Conservation (phyloP, 1,140 invertebrate genomes). For the Pteromalus puparum region DNA sequence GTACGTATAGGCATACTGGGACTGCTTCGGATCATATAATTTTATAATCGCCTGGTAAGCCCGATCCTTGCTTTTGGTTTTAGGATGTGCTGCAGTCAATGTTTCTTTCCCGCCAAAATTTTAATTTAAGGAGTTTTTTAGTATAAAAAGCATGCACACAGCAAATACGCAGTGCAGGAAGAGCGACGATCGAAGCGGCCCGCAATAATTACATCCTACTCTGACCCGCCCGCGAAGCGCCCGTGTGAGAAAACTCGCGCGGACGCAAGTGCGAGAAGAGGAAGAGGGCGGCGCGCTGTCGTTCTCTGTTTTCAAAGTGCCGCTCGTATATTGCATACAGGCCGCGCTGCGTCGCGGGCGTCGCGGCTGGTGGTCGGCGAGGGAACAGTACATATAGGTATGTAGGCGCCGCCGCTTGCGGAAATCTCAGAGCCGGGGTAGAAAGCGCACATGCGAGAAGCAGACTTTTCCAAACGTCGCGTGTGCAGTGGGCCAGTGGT, state of each 20-base stretch:
- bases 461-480: too few species aligned
- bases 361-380: constrained; percentile 18
- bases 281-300: not conserved
- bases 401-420: constrained; percentile 18
- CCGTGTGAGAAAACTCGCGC: not conserved
- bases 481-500: too few species aligned
- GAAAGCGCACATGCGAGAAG: too few species aligned
- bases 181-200: too few species aligned
- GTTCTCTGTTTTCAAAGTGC: constrained; percentile 43
- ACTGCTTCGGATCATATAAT: constrained; percentile 17
- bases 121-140: too few species aligned
- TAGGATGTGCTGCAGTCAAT: too few species aligned
- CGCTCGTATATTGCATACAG: not conserved
- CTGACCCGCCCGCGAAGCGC: not conserved
- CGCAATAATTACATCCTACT: too few species aligned
- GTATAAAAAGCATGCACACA: too few species aligned
- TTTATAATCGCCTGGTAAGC: constrained; percentile 4
- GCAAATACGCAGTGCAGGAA: too few species aligned
- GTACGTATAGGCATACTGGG: too few species aligned
- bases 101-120: too few species aligned
- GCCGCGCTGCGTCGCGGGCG: not conserved
- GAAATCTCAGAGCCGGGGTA: constrained; percentile 8
- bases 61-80: too few species aligned
- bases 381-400: not conserved
- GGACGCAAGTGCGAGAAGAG: not conserved